phyloP scores from a whole-genome alignment of 2,888 invertebrate species.

The Drosophila testacea region DNA sequence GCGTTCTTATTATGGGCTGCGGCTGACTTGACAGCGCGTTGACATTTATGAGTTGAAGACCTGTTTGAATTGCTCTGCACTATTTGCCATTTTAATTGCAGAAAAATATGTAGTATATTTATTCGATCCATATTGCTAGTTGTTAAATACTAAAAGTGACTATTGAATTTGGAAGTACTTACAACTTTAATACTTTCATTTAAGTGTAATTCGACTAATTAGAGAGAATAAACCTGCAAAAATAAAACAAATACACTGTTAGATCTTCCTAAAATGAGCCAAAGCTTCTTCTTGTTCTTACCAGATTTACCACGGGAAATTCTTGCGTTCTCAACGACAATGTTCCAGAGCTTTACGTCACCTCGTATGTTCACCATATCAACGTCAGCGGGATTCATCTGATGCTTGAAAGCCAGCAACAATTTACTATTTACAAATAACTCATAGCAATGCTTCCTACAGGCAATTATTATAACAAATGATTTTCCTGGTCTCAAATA shows the following conservation, averaged over 20 bases:
- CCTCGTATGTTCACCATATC: slow-evolving; percentile 89
- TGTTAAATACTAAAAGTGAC: background rate
- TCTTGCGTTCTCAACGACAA: slow-evolving; percentile 44
- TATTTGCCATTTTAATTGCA: slow-evolving; percentile 70
- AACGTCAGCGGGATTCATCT: slow-evolving; percentile 87
- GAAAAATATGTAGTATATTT: slow-evolving; percentile 21
- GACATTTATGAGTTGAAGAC: slow-evolving; percentile 73
- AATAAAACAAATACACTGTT: background rate
- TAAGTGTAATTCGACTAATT: background rate
- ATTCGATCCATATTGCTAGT: background rate
- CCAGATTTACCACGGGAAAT: background rate
- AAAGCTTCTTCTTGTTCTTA: background rate
- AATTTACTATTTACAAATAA: slow-evolving; percentile 86
- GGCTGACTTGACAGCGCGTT: slow-evolving; percentile 51
- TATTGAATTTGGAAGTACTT: background rate
- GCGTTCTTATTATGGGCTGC: slow-evolving; percentile 55
- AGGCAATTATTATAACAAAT: slow-evolving; percentile 74
- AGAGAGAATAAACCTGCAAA: slow-evolving; percentile 2
- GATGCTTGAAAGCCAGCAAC: slow-evolving; percentile 87
- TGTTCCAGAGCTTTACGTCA: slow-evolving; percentile 87
- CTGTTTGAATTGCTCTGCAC: slow-evolving; percentile 20
- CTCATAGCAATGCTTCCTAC: slow-evolving; percentile 67
- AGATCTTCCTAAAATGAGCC: background rate
- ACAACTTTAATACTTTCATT: background rate
- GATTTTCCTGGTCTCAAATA: slow-evolving; percentile 76